These are phyloP conservation scores for Lontra canadensis DNA, from an alignment of 2,113 vertebrate genomes.

Conservation along the genomic window DNA sequence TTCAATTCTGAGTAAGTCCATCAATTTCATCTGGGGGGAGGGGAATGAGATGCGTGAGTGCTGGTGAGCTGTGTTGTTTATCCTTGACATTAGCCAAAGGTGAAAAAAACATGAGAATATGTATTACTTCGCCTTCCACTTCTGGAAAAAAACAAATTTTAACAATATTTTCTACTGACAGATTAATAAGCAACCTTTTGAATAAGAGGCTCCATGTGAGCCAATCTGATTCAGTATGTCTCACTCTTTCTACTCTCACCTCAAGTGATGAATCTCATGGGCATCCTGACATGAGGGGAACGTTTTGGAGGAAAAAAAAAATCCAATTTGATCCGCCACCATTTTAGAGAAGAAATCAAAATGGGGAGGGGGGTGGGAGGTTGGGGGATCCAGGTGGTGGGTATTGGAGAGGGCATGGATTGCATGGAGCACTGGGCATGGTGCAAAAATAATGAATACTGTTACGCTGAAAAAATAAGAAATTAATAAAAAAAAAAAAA, in stretches of 20 bases:
- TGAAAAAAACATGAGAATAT: background rate
- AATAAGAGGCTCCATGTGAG: background rate
- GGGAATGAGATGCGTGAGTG: background rate
- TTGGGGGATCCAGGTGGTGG: no score
- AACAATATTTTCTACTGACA: background rate
- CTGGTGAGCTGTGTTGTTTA: background rate
- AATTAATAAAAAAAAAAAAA: no score
- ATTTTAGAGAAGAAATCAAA: background rate
- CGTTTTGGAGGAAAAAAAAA: background rate
- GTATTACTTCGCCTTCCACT: background rate
- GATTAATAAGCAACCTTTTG: background rate
- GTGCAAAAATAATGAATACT: no score
- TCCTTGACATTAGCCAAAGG: background rate
- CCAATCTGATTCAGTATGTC: background rate
- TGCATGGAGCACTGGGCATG: no score
- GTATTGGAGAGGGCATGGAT: no score
- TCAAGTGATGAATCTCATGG: background rate
- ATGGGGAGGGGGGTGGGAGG: background rate
- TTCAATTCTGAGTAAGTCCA: background rate
- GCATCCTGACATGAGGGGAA: background rate
- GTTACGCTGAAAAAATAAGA: no score
- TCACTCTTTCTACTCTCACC: background rate
- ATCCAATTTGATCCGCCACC: background rate
- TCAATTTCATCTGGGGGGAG: background rate
- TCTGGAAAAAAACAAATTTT: background rate